phyloP scores from a whole-genome alignment of 2,888 invertebrate genomes.

The Andricus quercusramuli region DNA sequence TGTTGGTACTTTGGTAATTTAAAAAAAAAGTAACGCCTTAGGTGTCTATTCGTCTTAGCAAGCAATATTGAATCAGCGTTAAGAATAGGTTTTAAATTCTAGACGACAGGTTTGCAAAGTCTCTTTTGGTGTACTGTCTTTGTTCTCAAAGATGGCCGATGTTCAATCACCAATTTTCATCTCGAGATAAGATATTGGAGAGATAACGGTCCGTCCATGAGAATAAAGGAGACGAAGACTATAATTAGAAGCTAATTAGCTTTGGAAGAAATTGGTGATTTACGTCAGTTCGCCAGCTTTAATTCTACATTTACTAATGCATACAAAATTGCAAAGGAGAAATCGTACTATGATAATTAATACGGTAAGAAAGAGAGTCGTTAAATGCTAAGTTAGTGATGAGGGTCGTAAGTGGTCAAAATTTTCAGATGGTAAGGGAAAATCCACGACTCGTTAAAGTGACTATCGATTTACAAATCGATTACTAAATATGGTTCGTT shows the following conservation, averaged over 20 bases:
- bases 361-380: constrained; percentile 13
- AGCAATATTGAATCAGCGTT: constrained; percentile 51
- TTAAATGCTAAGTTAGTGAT: constrained; percentile 23
- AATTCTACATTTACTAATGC: constrained; percentile 3
- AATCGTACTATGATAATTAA: not conserved
- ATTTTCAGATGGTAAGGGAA: not conserved
- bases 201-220: constrained; percentile 47
- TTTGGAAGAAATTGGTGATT: constrained; percentile 30
- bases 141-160: constrained; percentile 44
- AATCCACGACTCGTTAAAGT: not conserved
- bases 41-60: constrained; percentile 51
- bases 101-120: constrained; percentile 42
- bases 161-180: constrained; percentile 39
- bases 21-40: constrained; percentile 48
- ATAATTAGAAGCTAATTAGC: constrained; percentile 30
- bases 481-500: constrained; percentile 7
- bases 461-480: constrained; percentile 8
- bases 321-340: not conserved
- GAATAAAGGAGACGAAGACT: constrained; percentile 47
- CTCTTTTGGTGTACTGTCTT: constrained; percentile 28
- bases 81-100: constrained; percentile 42
- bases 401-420: constrained; percentile 9
- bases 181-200: constrained; percentile 8
- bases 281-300: not conserved
- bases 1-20: constrained; percentile 49